Conservation (phyloP, 2,113 vertebrate genomes). For the Lasiurus borealis region DNA sequence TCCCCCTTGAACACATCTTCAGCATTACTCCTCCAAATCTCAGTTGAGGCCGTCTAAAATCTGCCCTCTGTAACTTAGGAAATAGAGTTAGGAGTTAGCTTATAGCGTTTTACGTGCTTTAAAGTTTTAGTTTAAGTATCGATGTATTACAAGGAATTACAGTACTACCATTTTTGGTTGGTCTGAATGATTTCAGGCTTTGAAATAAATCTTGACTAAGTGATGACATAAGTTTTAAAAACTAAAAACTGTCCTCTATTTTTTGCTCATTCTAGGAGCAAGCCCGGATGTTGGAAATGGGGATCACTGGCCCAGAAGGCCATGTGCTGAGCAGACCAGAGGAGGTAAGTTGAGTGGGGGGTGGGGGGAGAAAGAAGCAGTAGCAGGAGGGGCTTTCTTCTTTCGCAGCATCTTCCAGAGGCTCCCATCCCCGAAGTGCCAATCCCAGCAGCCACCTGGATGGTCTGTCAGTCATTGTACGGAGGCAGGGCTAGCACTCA, state of each 20-base stretch:
- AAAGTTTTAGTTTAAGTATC: slow-evolving; percentile 15
- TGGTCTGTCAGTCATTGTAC: neutral
- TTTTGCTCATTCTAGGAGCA: slow-evolving; percentile 90
- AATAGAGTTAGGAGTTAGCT: neutral
- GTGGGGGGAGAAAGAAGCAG: accelerated
- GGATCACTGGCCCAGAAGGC: slow-evolving; percentile 96
- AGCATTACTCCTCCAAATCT: neutral
- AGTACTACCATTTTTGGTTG: neutral
- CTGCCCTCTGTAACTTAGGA: neutral
- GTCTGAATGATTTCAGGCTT: slow-evolving; percentile 38
- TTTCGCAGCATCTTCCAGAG: neutral
- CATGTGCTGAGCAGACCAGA: slow-evolving; percentile 97
- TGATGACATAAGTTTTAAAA: neutral
- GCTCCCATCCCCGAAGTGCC: too few relatives aligned
- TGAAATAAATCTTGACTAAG: slow-evolving; percentile 67
- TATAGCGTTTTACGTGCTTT: neutral
- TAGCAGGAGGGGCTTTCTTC: accelerated
- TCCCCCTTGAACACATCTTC: neutral
- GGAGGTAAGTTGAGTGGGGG: slow-evolving; percentile 88
- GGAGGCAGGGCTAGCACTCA: neutral
- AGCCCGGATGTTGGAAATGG: slow-evolving; percentile 95
- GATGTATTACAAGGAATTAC: neutral
- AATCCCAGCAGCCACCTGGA: neutral
- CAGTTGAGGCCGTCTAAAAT: neutral
- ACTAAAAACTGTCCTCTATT: neutral